Conservation (phyloP, 2,113 vertebrate species). For the Burhinus bistriatus region DNA sequence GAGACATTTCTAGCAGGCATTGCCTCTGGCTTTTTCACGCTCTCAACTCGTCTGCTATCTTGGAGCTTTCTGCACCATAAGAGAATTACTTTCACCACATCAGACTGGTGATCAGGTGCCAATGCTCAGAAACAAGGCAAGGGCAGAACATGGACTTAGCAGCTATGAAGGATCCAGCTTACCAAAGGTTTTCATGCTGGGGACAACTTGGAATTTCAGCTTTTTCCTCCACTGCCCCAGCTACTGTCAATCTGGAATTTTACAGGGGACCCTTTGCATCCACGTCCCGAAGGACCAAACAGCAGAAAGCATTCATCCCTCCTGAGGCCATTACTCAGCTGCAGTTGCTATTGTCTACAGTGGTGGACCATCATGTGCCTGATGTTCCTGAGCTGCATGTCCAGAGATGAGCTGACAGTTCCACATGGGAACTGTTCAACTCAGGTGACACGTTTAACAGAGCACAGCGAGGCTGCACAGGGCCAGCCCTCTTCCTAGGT, state of each 20-base stretch:
- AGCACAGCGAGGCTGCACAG: not conserved
- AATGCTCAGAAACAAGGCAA: not conserved
- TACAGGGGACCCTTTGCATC: not conserved
- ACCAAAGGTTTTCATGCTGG: not conserved
- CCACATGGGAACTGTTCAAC: not conserved
- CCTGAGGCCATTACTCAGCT: not conserved
- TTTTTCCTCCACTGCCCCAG: not conserved
- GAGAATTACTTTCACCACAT: not conserved
- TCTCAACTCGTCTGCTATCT: not conserved
- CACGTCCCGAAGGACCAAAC: not conserved
- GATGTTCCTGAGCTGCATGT: not conserved
- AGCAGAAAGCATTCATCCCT: not conserved
- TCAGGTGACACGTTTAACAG: rapidly evolving
- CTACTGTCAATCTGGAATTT: not conserved
- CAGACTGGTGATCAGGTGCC: not conserved
- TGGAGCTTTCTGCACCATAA: not conserved
- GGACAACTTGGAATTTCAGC: not conserved
- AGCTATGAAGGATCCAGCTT: not conserved
- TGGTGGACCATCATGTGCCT: not conserved
- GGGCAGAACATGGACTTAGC: not conserved
- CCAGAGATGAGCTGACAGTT: not conserved
- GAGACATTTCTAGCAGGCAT: not conserved
- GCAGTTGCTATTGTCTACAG: not conserved
- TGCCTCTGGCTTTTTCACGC: not conserved
- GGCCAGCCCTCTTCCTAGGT: not conserved